These are phyloP conservation scores for Palaemon carinicauda DNA, from an alignment of 1,140 invertebrate genomes.

Conservation along the genomic window DNA sequence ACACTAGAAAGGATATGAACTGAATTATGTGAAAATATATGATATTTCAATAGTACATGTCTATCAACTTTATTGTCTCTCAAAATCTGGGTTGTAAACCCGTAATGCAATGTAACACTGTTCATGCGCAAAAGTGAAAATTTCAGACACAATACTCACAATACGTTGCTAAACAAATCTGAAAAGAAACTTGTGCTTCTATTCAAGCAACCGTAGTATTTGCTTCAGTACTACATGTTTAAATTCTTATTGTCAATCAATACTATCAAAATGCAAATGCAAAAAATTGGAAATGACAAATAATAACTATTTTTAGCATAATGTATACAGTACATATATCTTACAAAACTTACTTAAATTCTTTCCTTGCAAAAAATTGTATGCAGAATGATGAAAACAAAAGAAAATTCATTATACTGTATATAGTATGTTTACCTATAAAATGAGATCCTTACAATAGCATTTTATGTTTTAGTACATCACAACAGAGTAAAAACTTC, in stretches of 20 bases:
- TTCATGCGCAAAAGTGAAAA: slow-evolving; percentile 12
- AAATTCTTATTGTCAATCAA: slow-evolving; percentile 34
- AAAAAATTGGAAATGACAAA: not conserved
- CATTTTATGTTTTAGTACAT: slow-evolving; percentile 27
- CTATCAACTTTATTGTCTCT: slow-evolving; percentile 55
- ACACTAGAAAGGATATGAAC: too few species aligned
- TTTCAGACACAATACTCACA: not conserved
- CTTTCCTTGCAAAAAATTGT: not conserved
- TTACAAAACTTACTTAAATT: not conserved
- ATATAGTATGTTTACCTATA: not conserved
- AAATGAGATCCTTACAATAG: slow-evolving; percentile 42
- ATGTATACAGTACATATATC: not conserved
- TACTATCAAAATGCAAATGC: not conserved
- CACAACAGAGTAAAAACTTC: slow-evolving; percentile 37
- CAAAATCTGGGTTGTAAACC: slow-evolving; percentile 40
- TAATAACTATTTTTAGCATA: not conserved
- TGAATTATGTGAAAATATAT: too few species aligned
- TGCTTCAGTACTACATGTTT: slow-evolving; percentile 21
- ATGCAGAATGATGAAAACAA: not conserved
- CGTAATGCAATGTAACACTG: slow-evolving; percentile 38
- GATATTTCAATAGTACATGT: slow-evolving; percentile 17
- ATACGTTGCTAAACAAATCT: not conserved
- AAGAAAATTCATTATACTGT: not conserved
- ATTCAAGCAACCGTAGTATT: slow-evolving; percentile 11
- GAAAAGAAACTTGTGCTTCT: slow-evolving; percentile 23